A percentile compares a stretch with the other conserved stretches of the same genome.
Conservation (phyloP, 2,113 vertebrate genomes). For the Aldabrachelys gigantea region DNA sequence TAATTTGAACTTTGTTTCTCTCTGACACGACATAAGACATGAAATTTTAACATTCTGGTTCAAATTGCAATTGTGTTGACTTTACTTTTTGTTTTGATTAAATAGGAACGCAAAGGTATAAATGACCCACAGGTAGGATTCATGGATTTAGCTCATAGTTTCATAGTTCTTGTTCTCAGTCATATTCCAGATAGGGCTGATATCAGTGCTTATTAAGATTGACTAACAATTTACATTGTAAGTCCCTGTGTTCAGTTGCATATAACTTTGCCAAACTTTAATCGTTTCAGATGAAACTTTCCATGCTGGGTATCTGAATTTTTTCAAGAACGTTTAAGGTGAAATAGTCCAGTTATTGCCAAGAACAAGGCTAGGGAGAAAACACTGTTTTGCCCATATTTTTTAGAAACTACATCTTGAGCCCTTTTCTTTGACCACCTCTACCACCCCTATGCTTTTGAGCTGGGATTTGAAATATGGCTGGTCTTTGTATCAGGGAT, state of each 20-base stretch:
- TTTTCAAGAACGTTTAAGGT: neutral
- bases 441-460: neutral
- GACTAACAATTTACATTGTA: neutral
- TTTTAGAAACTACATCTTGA: neutral
- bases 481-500: neutral
- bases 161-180: neutral
- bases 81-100: neutral
- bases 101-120: neutral
- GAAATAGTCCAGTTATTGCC: neutral
- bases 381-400: neutral
- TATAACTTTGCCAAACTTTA: neutral
- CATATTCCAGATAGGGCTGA: accelerated
- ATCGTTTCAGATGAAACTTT: too few relatives aligned
- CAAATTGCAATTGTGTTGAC: neutral
- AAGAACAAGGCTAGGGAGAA: neutral
- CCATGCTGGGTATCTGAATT: too few relatives aligned
- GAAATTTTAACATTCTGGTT: neutral
- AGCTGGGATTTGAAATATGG: neutral
- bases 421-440: neutral
- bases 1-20: neutral
- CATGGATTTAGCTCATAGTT: neutral
- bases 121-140: neutral
- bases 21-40: neutral
- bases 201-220: neutral
- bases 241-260: neutral